Evolutionary conservation across 2,888 invertebrate genomes (phyloP), one percentile per base, ranked within the genome.

Genomic region (Lingula anatina): DNA sequence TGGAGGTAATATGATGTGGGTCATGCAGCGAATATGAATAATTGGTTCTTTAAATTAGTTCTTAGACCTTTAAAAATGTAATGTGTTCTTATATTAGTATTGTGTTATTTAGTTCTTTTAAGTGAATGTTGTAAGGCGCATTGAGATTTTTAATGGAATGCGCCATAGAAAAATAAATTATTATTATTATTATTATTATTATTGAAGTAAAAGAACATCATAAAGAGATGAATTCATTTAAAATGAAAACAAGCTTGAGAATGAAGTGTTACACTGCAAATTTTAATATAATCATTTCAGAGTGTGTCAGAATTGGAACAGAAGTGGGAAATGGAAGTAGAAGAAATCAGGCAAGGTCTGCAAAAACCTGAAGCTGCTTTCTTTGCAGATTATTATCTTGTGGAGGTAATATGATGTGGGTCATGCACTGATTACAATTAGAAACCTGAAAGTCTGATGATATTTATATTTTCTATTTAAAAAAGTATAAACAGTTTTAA

Each of bases 251-350:
- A n/a, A n/a, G n/a, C n/a, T n/a, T n/a, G n/a, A n/a, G n/a, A n/a
- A n/a, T n/a, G n/a, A n/a, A n/a, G n/a, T n/a, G n/a, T n/a, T n/a
- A n/a, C n/a, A n/a, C n/a, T n/a, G n/a, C n/a, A n/a, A n/a, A n/a
- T n/a, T n/a, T n/a, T n/a, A n/a, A n/a, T n/a, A n/a, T n/a, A 20
- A 39, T 39, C 15, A 20, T 57, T 59, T 3, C 56, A 75, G 74
- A 61, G 62, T 15, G 50, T 75, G 48, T 75, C 71, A 25, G 76
- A 75, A 45, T 54, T 75, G 46, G 76, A 76, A 54, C 73, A 73
- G 49, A 61, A 68, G 47, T 75, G 75, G 75, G 58, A 65, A 44
- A 63, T 54, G 43, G 75, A 75, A 48, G 59, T 75, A 25, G 58
- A 67, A 25, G 73, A 73, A 23, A 57, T 66, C n/a, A 56, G 58